Evolutionary conservation across 2,113 vertebrate genomes (phyloP), one percentile per base, ranked within the genome.

Genomic region (Anas platyrhynchos): DNA sequence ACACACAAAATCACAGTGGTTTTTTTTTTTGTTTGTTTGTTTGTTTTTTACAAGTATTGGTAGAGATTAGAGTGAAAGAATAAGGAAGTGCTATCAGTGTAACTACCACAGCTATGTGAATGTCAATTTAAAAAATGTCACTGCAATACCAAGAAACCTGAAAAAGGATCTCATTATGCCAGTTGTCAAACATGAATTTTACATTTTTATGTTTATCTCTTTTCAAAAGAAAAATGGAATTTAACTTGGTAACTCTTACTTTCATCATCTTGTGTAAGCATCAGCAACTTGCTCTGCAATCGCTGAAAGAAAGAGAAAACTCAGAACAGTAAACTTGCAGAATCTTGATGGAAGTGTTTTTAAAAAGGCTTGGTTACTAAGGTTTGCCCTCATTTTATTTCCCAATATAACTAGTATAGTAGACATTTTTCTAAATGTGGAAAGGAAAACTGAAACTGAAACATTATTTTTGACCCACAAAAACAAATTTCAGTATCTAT

Each of bases 251-350:
- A 91, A 63, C 79, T 94, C 98, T 98, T 98, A 98, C 98, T 94
- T 97, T 93, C 96, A 87, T 92, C 92, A 69, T 96, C 97, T 61
- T 46, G 85, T 13, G 71, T 98, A 71, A 98, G 85, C 88, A 96
- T 75, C 79, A 94, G 94, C 84, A 98, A 91, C 93, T 97, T 98
- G 92, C 95, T 98, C 79, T 98, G 98, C 68, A 98, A 80, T 92
- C 65, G 86, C 98, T 98, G 96, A 59, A 97, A 81, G 18, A 55
- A 93, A 90, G 62, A 95, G 61, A 92, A 31, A 88, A 61, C 38
- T 92, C 34, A 27, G 50, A 85, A 83, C 44, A 87, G 43, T 58
- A 62, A 93, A 2, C 15, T 13, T 73, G 26, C 48, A 82, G 62
- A 71, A 73, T 41, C 16, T 54, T 27, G 27, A 68, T 0, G 55